phyloP scores from a whole-genome alignment of 1,140 invertebrate species.

The Marisa cornuarietis region DNA sequence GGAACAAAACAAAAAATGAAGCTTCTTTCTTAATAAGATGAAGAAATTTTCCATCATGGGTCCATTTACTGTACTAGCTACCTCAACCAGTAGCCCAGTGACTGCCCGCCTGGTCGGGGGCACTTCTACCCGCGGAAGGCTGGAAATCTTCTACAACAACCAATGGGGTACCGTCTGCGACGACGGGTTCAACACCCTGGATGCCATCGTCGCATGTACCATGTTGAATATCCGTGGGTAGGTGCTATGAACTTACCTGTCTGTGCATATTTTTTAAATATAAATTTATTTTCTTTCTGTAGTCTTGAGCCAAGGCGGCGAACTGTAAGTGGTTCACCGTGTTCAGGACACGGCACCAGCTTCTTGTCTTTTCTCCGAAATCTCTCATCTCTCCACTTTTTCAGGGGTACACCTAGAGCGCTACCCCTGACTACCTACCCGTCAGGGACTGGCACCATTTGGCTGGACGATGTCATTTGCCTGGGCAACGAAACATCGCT shows the following conservation, averaged over 20 bases:
- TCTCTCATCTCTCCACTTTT: background rate
- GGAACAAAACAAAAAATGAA: too few relatives aligned
- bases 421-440: background rate
- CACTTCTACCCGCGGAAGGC: background rate
- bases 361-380: too few relatives aligned
- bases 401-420: too few relatives aligned
- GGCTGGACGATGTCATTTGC: slow-evolving; percentile 79
- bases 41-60: too few relatives aligned
- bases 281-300: background rate
- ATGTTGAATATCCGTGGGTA: slow-evolving; percentile 9
- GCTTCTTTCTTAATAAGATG: too few relatives aligned
- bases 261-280: background rate
- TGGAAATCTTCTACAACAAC: slow-evolving; percentile 21
- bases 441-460: slow-evolving; percentile 67
- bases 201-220: slow-evolving; percentile 4
- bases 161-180: slow-evolving; percentile 22
- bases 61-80: background rate
- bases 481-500: slow-evolving; percentile 75
- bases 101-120: slow-evolving; percentile 9
- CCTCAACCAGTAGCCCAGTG: slow-evolving; percentile 1
- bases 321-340: too few relatives aligned
- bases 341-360: too few relatives aligned
- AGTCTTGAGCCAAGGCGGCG: background rate
- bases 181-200: slow-evolving; percentile 9
- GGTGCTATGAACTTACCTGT: background rate